A percentile compares a stretch with the other conserved stretches of the same genome.
Conservation (phyloP, 2,797 vertebrate species). For the Cheirogaleus major region DNA sequence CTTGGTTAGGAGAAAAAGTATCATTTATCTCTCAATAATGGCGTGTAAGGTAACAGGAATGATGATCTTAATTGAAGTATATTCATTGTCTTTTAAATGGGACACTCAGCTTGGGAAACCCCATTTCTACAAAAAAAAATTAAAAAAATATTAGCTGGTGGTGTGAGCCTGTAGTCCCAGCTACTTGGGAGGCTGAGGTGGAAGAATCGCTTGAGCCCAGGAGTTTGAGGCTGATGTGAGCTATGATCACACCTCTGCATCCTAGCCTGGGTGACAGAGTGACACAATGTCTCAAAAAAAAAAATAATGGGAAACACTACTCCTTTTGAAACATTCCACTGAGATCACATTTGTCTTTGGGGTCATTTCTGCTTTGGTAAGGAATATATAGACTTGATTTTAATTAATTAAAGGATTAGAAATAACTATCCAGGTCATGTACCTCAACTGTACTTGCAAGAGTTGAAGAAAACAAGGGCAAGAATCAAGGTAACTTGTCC, state of each 20-base stretch:
- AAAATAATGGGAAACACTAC: neutral
- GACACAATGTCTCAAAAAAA: neutral
- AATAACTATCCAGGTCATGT: neutral
- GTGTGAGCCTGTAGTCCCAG: neutral
- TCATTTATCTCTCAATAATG: conserved; percentile 11
- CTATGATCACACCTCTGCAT: neutral
- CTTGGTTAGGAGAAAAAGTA: neutral
- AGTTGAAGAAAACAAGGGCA: conserved; percentile 7
- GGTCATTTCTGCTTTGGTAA: conserved; percentile 15
- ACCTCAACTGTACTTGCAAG: neutral
- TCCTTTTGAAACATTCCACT: conserved; percentile 9
- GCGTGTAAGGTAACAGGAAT: neutral
- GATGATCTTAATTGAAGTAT: neutral
- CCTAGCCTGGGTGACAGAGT: neutral
- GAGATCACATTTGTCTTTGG: neutral
- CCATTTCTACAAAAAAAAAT: neutral
- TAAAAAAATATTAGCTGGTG: neutral
- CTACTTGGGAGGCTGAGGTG: neutral
- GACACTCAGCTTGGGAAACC: neutral
- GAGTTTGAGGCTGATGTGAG: neutral
- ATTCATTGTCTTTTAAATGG: neutral
- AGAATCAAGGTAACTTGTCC: neutral
- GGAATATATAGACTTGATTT: neutral
- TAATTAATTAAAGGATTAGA: neutral
- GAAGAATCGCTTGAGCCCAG: neutral